These are phyloP conservation scores for Euthynnus affinis DNA, from an alignment of 2,797 vertebrate species.

Conservation along the genomic window DNA sequence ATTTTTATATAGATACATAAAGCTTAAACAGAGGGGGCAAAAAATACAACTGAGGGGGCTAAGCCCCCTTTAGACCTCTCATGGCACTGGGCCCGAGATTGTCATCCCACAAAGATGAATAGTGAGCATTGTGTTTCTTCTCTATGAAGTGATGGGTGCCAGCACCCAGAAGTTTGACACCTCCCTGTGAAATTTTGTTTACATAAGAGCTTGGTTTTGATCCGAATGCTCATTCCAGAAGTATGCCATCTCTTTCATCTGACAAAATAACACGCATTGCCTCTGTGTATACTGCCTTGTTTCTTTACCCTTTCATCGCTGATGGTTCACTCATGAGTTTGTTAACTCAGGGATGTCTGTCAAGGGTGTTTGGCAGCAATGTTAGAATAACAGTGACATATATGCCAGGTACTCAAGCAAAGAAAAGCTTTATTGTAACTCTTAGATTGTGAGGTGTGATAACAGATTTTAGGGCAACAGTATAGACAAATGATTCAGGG, in stretches of 20 bases:
- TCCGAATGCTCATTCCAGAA: slow-evolving; percentile 69
- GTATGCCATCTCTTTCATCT: slow-evolving; percentile 70
- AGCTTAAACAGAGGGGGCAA: too few relatives aligned
- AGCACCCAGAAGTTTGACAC: slow-evolving; percentile 69
- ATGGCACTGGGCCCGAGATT: too few relatives aligned
- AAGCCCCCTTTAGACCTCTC: too few relatives aligned
- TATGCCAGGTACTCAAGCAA: slow-evolving; percentile 52
- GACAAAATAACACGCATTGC: slow-evolving; percentile 66
- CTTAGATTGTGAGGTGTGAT: slow-evolving; percentile 59
- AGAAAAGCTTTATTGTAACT: slow-evolving; percentile 67
- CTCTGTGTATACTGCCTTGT: slow-evolving; percentile 57
- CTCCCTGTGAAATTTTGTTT: slow-evolving; percentile 73
- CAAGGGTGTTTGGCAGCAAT: slow-evolving; percentile 64
- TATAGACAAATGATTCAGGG: slow-evolving; percentile 42
- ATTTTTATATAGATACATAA: too few relatives aligned
- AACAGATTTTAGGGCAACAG: slow-evolving; percentile 19
- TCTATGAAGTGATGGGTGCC: slow-evolving; percentile 60
- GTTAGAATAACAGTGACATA: slow-evolving; percentile 70
- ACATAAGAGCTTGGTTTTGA: slow-evolving; percentile 70
- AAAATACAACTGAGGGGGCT: too few relatives aligned
- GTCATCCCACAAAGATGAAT: slow-evolving; percentile 82
- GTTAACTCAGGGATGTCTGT: slow-evolving; percentile 65
- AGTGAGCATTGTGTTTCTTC: slow-evolving; percentile 77
- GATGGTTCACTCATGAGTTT: slow-evolving; percentile 65
- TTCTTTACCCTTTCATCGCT: slow-evolving; percentile 71